Percentiles rank a stretch among this genome's conserved stretches.
phyloP scores from a whole-genome alignment of 2,113 vertebrate species.

The Gobius niger region DNA sequence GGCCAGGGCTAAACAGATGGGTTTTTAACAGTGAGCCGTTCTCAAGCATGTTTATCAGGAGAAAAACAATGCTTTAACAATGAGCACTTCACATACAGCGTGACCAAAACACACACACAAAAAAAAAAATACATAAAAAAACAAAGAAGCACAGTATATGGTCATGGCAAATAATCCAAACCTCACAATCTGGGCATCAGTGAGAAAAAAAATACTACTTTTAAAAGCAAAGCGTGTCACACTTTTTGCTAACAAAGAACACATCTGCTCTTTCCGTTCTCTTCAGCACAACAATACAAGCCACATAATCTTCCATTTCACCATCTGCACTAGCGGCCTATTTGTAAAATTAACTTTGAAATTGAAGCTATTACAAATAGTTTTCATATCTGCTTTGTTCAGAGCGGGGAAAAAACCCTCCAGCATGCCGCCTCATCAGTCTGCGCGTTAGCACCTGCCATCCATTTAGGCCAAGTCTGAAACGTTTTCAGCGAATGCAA shows the following conservation, averaged over 20 bases:
- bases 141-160: too few relatives aligned
- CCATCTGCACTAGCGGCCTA: not conserved
- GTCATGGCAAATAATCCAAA: too few relatives aligned
- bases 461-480: constrained; percentile 17
- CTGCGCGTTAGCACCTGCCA: constrained; percentile 12
- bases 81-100: too few relatives aligned
- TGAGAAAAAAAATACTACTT: too few relatives aligned
- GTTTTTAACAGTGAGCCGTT: too few relatives aligned
- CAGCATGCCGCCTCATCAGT: not conserved
- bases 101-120: too few relatives aligned
- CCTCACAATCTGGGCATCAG: too few relatives aligned
- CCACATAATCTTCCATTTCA: not conserved
- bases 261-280: not conserved
- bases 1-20: too few relatives aligned
- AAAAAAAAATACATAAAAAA: too few relatives aligned
- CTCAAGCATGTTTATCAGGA: too few relatives aligned
- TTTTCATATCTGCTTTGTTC: constrained; percentile 23
- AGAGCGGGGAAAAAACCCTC: constrained; percentile 9
- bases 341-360: constrained; percentile 9
- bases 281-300: not conserved
- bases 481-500: constrained; percentile 27
- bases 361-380: not conserved
- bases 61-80: too few relatives aligned
- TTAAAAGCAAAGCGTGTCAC: not conserved
- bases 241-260: not conserved